Evolutionary conservation across 2,113 vertebrate species (phyloP).

Genomic region (Phrynosoma platyrhinos): DNA sequence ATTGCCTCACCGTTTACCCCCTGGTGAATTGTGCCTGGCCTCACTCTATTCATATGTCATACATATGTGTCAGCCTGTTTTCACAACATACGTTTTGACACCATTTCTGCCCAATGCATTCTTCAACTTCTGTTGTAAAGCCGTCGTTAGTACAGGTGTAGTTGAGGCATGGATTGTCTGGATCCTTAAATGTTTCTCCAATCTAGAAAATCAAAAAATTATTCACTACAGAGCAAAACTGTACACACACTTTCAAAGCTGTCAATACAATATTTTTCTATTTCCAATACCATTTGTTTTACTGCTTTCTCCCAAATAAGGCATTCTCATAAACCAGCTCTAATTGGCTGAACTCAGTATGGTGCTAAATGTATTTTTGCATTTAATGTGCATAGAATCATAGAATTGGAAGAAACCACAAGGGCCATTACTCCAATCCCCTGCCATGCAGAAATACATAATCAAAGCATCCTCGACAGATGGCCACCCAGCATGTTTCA

Average conservation of each 20-base stretch:
- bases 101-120: slow-evolving; percentile 60
- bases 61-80: background rate
- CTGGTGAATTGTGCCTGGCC: background rate
- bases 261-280: background rate
- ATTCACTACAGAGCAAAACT: background rate
- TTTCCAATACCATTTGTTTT: background rate
- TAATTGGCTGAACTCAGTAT: background rate
- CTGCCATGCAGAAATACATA: no score
- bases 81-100: slow-evolving; percentile 51
- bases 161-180: slow-evolving; percentile 52
- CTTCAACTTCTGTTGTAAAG: slow-evolving; percentile 1
- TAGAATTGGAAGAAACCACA: no score
- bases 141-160: slow-evolving; percentile 50
- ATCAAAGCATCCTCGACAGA: no score
- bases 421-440: no score
- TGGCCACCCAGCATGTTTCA: no score
- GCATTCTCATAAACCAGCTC: background rate
- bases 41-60: background rate
- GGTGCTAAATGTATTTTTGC: background rate
- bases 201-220: slow-evolving; percentile 36
- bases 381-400: background rate
- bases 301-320: background rate
- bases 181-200: slow-evolving; percentile 52
- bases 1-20: background rate
- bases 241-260: background rate